Evolutionary conservation across 2,797 vertebrate genomes (phyloP), one percentile per base, ranked within the genome.

Genomic region (Neopelma chrysocephalum): DNA sequence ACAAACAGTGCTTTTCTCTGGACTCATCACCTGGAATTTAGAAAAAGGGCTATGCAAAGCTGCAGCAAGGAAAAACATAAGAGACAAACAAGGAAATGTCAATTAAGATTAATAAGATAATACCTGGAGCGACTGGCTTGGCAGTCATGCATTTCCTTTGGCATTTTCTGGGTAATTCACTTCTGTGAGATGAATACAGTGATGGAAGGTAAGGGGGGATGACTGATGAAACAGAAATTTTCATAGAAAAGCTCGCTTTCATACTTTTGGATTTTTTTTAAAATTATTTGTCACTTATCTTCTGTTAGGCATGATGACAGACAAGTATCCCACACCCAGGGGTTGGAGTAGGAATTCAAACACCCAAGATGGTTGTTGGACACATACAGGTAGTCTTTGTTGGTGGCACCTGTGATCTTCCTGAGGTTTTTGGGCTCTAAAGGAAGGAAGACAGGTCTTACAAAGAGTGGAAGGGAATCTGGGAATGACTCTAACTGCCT

Each of bases 81-180:
- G 82, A 94, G 62, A 69, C 57, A 96, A 94, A 94, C 70, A 93
- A 91, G 87, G 89, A 94, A 94, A 96, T 0, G 38, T 68, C 93
- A 95, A 79, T 94, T 83, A 90, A 94, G 89, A 95, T 96, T 45
- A 73, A 64, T 68, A 84, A 93, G 91, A 92, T 91, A 88, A 72
- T 51, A 48, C 3, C 9, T 57, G 48, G 62, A 70, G 47, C 23
- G 76, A 70, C 40, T 90, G 76, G 36, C 40, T 93, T 90, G 82
- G 58, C 80, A 96, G 73, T 38, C 92, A 72, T 12, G 58, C 9
- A 8, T 81, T 95, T 96, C 82, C 85, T 93, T 76, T 15, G 72
- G 58, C 34, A 32, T 89, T 81, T 90, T 91, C 54, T 79, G 23
- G 48, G 43, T 62, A 86, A 69, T 64, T 91, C 29, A n/a, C 45